phyloP scores from a whole-genome alignment of 2,888 invertebrate genomes.

The Lasioglossum calceatum region DNA sequence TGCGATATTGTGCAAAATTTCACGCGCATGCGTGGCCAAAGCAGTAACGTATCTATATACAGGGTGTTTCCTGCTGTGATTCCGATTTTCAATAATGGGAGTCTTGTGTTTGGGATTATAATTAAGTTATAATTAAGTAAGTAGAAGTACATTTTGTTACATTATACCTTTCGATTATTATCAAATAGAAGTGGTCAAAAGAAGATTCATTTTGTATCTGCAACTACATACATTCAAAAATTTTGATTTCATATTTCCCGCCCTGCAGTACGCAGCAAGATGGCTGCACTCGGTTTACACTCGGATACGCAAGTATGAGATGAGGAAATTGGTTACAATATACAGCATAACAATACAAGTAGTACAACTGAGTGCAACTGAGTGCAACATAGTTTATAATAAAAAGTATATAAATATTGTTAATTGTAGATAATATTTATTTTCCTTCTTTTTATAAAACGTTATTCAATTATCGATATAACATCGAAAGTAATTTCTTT shows the following conservation, averaged over 20 bases:
- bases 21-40: no score
- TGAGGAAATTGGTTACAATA: neutral
- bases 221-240: neutral
- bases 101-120: no score
- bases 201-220: neutral
- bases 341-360: neutral
- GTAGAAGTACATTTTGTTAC: no score
- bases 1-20: no score
- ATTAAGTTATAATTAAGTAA: no score
- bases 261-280: neutral
- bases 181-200: neutral
- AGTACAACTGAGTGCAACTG: neutral
- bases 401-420: neutral
- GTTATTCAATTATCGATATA: conserved; percentile 8
- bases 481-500: conserved; percentile 34
- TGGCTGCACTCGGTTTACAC: neutral
- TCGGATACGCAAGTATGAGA: neutral
- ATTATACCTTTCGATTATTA: no score
- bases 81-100: no score
- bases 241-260: neutral
- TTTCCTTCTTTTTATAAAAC: conserved; percentile 7
- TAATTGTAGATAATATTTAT: neutral
- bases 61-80: no score
- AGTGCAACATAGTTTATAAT: neutral
- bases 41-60: no score